phyloP scores from a whole-genome alignment of 2,797 vertebrate species.

The Nyctalus aviator region DNA sequence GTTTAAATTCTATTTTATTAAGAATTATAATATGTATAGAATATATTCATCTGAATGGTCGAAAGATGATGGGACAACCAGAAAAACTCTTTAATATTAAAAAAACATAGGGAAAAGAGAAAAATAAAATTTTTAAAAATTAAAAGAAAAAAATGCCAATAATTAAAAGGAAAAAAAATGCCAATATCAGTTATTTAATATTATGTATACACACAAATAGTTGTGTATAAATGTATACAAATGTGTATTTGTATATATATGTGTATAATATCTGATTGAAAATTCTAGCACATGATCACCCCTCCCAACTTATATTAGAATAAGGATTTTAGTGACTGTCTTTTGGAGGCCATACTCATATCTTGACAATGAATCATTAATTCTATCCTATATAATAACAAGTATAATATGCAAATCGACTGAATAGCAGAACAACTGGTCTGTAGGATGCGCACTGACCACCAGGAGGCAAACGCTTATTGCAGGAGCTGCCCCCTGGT shows the following conservation, averaged over 20 bases:
- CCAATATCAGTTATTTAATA: not conserved
- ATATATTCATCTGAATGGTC: not conserved
- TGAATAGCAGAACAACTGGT: fast-evolving
- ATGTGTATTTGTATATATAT: not conserved
- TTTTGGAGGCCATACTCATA: not conserved
- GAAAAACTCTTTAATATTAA: not conserved
- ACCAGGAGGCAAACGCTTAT: too few relatives aligned
- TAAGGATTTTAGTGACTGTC: not conserved
- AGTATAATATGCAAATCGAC: too few relatives aligned
- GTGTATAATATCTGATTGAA: not conserved
- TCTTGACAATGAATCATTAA: not conserved
- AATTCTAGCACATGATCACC: not conserved
- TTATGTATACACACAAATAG: not conserved
- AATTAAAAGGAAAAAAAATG: constrained; percentile 8
- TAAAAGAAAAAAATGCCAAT: not conserved
- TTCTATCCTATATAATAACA: not conserved
- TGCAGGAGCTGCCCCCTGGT: too few relatives aligned
- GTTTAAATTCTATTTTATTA: not conserved
- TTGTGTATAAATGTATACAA: not conserved
- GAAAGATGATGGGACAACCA: not conserved
- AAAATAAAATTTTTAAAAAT: not conserved
- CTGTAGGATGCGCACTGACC: too few relatives aligned
- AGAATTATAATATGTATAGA: not conserved
- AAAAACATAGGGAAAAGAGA: not conserved
- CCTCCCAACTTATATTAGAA: not conserved